phyloP scores from a whole-genome alignment of 2,113 vertebrate species.

The Tachysurus fulvidraco region DNA sequence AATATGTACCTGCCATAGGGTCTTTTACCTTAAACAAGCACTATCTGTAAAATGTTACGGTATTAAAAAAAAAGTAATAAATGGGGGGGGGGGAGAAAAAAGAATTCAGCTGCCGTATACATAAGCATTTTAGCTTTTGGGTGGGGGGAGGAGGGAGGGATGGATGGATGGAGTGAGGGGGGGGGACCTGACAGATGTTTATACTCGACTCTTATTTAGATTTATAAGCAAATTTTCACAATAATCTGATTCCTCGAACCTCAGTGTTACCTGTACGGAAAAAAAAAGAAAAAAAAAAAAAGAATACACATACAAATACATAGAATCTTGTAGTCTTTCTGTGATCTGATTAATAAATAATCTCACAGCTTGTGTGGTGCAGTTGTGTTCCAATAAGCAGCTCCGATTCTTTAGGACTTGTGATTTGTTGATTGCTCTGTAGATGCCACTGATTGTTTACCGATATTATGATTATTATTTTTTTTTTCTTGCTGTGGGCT shows the following conservation, averaged over 20 bases:
- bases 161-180: too few relatives aligned
- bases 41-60: constrained; percentile 45
- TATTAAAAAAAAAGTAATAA: constrained; percentile 7
- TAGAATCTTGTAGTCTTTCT: constrained; percentile 83
- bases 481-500: constrained; percentile 80
- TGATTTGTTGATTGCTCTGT: constrained; percentile 93
- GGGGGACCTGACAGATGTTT: constrained; percentile 41
- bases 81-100: not conserved
- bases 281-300: constrained; percentile 45
- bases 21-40: constrained; percentile 49
- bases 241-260: constrained; percentile 53
- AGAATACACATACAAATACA: constrained; percentile 48
- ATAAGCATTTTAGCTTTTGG: constrained; percentile 52
- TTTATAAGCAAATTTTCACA: constrained; percentile 57
- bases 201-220: constrained; percentile 54
- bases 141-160: not conserved
- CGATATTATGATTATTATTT: constrained; percentile 65
- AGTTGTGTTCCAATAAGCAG: constrained; percentile 87
- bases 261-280: constrained; percentile 56
- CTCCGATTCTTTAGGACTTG: constrained; percentile 92
- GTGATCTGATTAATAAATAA: constrained; percentile 76
- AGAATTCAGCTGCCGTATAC: constrained; percentile 39
- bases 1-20: constrained; percentile 53
- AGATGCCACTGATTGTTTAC: constrained; percentile 95
- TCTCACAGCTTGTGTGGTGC: constrained; percentile 88